Conservation (phyloP, 2,888 invertebrate genomes). For the Dorcus hopei region DNA sequence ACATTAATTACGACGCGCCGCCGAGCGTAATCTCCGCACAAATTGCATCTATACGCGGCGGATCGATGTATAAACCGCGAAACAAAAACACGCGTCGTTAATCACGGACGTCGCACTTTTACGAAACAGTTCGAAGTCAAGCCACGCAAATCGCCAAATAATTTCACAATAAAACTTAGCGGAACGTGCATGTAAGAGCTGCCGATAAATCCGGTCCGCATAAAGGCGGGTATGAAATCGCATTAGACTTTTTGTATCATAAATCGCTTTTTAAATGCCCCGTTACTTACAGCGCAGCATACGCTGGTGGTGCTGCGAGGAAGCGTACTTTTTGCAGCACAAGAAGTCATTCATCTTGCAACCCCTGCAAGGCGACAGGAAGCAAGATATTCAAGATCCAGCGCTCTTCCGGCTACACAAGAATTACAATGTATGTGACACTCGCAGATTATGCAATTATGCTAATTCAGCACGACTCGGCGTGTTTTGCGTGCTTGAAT, state of each 20-base stretch:
- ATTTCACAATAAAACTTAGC: too few species aligned
- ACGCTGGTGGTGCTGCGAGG: conserved; percentile 19
- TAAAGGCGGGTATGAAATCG: conserved; percentile 23
- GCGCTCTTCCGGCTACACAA: conserved; percentile 27
- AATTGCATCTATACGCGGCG: too few species aligned
- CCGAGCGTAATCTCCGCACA: too few species aligned
- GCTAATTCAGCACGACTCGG: conserved; percentile 8
- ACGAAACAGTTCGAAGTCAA: too few species aligned
- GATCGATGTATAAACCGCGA: too few species aligned
- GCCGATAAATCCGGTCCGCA: conserved; percentile 3
- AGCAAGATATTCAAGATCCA: conserved; percentile 33
- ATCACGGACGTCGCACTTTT: too few species aligned
- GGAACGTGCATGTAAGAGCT: background rate
- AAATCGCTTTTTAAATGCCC: conserved; percentile 38
- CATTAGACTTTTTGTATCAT: conserved; percentile 34
- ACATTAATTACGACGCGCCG: too few species aligned
- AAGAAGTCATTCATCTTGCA: conserved; percentile 37
- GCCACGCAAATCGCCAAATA: too few species aligned
- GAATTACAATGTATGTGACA: conserved; percentile 21
- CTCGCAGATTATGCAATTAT: conserved; percentile 21
- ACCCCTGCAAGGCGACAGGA: conserved; percentile 32
- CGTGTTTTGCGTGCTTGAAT: background rate
- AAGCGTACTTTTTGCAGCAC: conserved; percentile 16
- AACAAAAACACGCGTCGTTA: too few species aligned
- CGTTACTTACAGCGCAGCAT: conserved; percentile 28